Evolutionary conservation across 2,888 invertebrate genomes (phyloP), one percentile per base, ranked within the genome.

Genomic region (Macrostomum cliftonense): DNA sequence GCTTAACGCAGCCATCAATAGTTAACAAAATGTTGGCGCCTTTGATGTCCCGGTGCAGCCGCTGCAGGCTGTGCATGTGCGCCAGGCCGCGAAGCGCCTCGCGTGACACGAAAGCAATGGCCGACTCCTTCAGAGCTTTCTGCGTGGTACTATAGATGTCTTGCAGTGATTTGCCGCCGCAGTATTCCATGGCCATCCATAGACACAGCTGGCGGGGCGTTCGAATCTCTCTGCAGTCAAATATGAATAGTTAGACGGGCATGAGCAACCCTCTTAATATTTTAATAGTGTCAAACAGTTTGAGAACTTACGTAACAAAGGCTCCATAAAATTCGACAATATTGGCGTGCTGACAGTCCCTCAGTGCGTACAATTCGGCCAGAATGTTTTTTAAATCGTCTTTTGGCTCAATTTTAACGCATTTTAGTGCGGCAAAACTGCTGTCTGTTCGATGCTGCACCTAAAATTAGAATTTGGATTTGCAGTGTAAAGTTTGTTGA

Each of bases 161-260:
- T 77, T 95, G 89, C 61, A 97, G 76, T 50, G 93, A 95, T 17
- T 97, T 95, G 37, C 97, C 97, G 1, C 93, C 95, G 68, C 97
- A 99, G 70, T 85, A 95, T 74, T 97, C 97, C 97, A 99, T 97
- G 61, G 93, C 91, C 65, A 97, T 99, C 97, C 97, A 99, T 47
- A 99, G 75, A 9, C 28, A 28, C 28, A 28, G 28, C 28, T 28
- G 28, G 4, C 28, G 28, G 28, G 28, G 28, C 9, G 28, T 9
- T 4, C 28, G 28, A 9, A 28, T 28, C 28, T 28, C 28, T 4
- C 28, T 28, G 28, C n/a, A n/a, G n/a, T n/a, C n/a, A n/a, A 9
- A 28, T 9, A 28, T 7, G 28, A 9, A 28, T 28, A 7, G 28
- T 28, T 28, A 9, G 28, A 4, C n/a, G n/a, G 9, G 28, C 28